These are phyloP conservation scores for Andrena haemorrhoa DNA, from an alignment of 2,888 invertebrate species.

Conservation along the genomic window DNA sequence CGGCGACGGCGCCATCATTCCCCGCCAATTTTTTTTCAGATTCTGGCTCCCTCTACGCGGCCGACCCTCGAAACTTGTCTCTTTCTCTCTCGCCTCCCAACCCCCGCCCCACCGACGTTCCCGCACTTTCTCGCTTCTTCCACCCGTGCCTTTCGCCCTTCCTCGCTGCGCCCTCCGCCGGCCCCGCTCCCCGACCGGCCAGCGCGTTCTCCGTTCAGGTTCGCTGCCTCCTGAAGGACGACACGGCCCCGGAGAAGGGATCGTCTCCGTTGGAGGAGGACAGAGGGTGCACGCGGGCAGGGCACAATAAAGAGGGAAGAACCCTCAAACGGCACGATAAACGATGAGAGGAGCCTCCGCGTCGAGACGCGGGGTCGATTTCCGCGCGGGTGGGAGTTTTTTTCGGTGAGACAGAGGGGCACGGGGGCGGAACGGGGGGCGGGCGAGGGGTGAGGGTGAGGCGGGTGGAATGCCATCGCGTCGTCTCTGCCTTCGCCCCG, in stretches of 20 bases:
- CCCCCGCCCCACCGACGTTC: not conserved
- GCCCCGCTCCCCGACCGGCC: slow-evolving; percentile 18
- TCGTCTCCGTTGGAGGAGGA: slow-evolving; percentile 50
- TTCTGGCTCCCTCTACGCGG: slow-evolving; percentile 71
- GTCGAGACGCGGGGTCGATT: slow-evolving; percentile 74
- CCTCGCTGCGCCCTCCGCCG: not conserved
- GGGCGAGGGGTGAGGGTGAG: slow-evolving; percentile 3
- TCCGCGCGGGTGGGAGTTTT: slow-evolving; percentile 74
- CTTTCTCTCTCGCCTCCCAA: slow-evolving; percentile 7
- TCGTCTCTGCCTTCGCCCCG: slow-evolving; percentile 63
- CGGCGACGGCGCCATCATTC: slow-evolving; percentile 77
- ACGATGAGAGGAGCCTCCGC: slow-evolving; percentile 66
- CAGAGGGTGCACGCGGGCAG: slow-evolving; percentile 38
- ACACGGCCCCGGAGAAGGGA: slow-evolving; percentile 4
- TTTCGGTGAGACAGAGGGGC: slow-evolving; percentile 48
- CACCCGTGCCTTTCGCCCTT: not conserved
- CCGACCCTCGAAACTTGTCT: slow-evolving; percentile 54
- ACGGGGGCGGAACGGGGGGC: not conserved
- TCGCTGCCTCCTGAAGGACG: slow-evolving; percentile 49
- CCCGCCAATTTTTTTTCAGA: slow-evolving; percentile 75
- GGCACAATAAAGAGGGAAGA: slow-evolving; percentile 58
- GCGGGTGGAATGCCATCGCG: slow-evolving; percentile 49
- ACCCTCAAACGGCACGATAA: slow-evolving; percentile 68
- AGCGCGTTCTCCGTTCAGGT: slow-evolving; percentile 56
- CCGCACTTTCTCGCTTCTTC: slow-evolving; percentile 2